A percentile compares a stretch with the other conserved stretches of the same genome.
Conservation (phyloP, 2,797 vertebrate genomes). For the Channa striata region DNA sequence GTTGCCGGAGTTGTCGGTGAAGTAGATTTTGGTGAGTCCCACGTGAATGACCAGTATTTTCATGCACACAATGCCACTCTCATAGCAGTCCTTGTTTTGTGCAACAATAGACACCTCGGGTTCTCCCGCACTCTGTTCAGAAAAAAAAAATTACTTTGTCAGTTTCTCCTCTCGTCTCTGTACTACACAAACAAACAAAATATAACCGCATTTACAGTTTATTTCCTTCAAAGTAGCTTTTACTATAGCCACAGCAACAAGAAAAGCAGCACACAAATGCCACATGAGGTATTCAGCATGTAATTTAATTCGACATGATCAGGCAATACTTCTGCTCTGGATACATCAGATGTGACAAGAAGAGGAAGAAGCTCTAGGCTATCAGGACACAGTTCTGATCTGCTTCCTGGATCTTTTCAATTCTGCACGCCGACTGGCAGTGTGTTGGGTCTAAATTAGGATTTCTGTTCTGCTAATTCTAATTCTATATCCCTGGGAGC, state of each 20-base stretch:
- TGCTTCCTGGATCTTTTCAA: slow-evolving; percentile 47
- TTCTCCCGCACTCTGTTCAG: slow-evolving; percentile 89
- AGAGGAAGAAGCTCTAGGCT: slow-evolving; percentile 41
- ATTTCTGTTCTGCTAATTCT: slow-evolving; percentile 79
- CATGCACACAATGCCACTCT: slow-evolving; percentile 97
- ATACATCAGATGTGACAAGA: slow-evolving; percentile 38
- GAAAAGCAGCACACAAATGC: background rate
- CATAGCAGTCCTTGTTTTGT: slow-evolving; percentile 99
- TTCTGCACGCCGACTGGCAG: slow-evolving; percentile 45
- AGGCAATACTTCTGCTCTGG: slow-evolving; percentile 13
- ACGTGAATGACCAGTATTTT: slow-evolving; percentile 95
- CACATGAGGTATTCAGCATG: slow-evolving; percentile 8
- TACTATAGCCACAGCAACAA: background rate
- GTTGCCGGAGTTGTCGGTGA: slow-evolving; percentile 92
- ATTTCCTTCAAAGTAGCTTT: background rate
- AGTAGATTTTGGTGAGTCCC: slow-evolving; percentile 94
- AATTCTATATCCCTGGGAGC: slow-evolving; percentile 87
- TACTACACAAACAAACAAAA: slow-evolving; percentile 15
- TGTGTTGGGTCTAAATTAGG: slow-evolving; percentile 58
- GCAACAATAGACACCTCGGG: slow-evolving; percentile 93
- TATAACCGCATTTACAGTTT: background rate
- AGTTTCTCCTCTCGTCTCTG: slow-evolving; percentile 2
- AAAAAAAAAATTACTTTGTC: slow-evolving; percentile 36
- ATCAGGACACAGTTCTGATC: slow-evolving; percentile 49
- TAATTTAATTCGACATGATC: slow-evolving; percentile 13